phyloP scores from a whole-genome alignment of 1,140 invertebrate species.

The Sarcophaga peregrina region DNA sequence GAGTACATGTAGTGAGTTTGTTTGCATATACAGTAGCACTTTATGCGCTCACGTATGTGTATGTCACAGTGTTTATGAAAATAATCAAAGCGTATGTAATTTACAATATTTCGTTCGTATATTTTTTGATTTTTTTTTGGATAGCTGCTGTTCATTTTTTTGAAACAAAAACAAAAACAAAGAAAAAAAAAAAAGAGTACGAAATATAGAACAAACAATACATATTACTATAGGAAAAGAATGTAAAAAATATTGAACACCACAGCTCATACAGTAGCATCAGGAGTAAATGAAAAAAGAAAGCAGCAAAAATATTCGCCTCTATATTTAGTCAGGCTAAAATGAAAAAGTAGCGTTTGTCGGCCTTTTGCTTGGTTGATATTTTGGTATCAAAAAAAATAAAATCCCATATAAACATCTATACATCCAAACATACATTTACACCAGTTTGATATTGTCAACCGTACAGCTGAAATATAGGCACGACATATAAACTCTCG shows the following conservation, averaged over 20 bases:
- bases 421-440: no score
- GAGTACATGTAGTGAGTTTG: no score
- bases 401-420: no score
- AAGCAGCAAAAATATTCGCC: not conserved
- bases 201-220: not conserved
- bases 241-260: constrained; percentile 6
- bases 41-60: no score
- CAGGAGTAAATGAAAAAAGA: not conserved
- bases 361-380: not conserved
- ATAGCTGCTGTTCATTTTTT: not conserved
- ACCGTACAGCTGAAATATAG: no score
- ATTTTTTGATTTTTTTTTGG: not conserved
- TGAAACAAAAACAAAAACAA: constrained; percentile 1
- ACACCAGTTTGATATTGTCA: no score
- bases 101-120: constrained; percentile 28
- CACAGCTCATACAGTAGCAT: not conserved
- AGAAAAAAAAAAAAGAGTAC: no score
- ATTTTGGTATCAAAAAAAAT: no score
- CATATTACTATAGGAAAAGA: not conserved
- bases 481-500: not conserved
- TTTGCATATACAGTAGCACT: not conserved
- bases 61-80: not conserved
- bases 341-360: constrained; percentile 27
- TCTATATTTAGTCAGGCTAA: constrained; percentile 32
- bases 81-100: constrained; percentile 40